These are phyloP conservation scores for Motacilla alba DNA, from an alignment of 2,113 vertebrate species.

Conservation along the genomic window DNA sequence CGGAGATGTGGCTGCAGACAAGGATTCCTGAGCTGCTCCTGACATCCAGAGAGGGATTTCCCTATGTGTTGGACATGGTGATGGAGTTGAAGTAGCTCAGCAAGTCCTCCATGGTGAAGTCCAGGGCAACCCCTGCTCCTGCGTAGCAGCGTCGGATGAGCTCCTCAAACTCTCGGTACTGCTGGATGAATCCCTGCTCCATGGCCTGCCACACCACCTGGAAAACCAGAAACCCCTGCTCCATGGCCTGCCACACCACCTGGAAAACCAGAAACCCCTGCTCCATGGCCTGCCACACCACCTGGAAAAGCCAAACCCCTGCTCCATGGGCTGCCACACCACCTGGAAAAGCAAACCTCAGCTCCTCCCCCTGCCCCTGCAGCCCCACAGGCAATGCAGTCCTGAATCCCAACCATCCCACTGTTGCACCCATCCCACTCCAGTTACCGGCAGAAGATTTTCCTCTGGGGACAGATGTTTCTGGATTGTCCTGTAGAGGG, in stretches of 20 bases:
- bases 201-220: constrained; percentile 40
- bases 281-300: not conserved
- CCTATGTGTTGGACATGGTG: not conserved
- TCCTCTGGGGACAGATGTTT: constrained; percentile 42
- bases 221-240: not conserved
- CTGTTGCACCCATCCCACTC: accelerated
- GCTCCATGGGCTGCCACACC: no score
- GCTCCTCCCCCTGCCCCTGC: not conserved
- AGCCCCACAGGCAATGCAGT: accelerated
- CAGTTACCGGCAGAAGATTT: constrained; percentile 31
- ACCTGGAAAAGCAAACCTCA: not conserved
- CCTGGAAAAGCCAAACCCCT: not conserved
- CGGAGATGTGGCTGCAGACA: not conserved
- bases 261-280: not conserved
- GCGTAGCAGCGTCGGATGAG: constrained; percentile 29
- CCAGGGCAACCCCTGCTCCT: constrained; percentile 43
- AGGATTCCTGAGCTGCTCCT: not conserved
- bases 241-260: no score
- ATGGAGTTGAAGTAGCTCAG: constrained; percentile 53
- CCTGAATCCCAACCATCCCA: not conserved
- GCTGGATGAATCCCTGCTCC: not conserved
- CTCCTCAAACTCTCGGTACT: constrained; percentile 30
- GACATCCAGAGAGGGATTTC: not conserved
- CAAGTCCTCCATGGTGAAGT: constrained; percentile 39
- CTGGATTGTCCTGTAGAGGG: constrained; percentile 37